Evolutionary conservation across 92 coral and sea anemone species (phyloP), one percentile per base, ranked within the genome.

Genomic region (Heliopora coerulea): DNA sequence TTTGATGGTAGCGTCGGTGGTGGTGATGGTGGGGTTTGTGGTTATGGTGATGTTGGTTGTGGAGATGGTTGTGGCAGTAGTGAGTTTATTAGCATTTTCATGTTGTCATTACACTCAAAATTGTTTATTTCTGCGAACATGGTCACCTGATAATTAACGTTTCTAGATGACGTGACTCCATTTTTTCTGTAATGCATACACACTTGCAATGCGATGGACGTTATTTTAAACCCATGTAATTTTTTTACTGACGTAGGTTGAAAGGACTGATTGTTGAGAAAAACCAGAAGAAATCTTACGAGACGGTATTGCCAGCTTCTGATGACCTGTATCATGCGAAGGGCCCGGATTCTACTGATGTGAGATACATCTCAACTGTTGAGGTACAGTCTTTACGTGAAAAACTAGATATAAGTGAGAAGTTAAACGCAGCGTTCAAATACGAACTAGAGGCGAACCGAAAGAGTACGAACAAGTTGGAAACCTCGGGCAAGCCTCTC

Each of bases 351-450:
- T 69, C 76, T 21, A 54, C 76, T 31, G 76, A 56, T 25, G 34
- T 39, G 14, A 28, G 42, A 23, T 11, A 61, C 8, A 0, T 0
- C 18, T 46, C 44, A 18, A 3, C 73, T 17, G 13, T 3, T 19
- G 76, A 69, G 56, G 29, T 69, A 15, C 90, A 83, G 60, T 67
- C 91, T 25, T 68, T 93, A 78, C 82, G 87, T 44, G 81, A 86
- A 33, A 93, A 93, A 68, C 86, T 93, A 41, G 79, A 85, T 62
- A 83, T 87, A 68, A 87, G 88, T 49, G 96, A 90, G 63, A 84
- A 88, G 56, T 78, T 83, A 13, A 87, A 88, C 62, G 75, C 86
- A 19, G 83, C 96, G 14, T 73, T 93, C 2, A 88, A 80, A 46
- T 78, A 83, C 65, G 90, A 88, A 33, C 80, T 82, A 23, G 80